Base-by-base conservation (phyloP, 2,888 invertebrate genomes). In the Epiblema foenella region DNA sequence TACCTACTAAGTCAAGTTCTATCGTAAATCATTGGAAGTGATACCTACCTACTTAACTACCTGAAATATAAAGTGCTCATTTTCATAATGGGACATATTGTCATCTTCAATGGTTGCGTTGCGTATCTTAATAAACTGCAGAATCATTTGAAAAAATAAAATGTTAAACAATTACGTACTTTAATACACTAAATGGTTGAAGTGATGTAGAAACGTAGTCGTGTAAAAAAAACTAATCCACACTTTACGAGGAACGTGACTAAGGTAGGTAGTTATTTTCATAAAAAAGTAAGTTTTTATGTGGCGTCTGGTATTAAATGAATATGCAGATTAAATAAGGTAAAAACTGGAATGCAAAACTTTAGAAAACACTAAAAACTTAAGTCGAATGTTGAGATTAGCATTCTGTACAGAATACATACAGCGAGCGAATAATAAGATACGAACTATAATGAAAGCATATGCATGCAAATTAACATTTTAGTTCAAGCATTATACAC, bases 301-400 rank as follows among this genome's bases (percentile, higher is more conserved):
- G 11, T 51, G 18, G 9, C 2, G 11, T 51, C 17, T 51, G 18
- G 11, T 18, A 11, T 11, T 17, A 51, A 51, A n/a, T 60, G 24
- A 60, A 51, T 63, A 63, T 63, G 52, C 51, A 63, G 12, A 52
- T 63, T 29, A 24, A 17, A 63, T 63, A 63, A 56, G 2, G 15
- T 46, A 17, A 20, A 29, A 29, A 56, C 56, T 24, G 8, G 15
- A n/a, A 29, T 29, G 52, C 37, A 63, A 63, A 63, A 63, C 63
- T 51, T 37, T 51, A 11, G n/a, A 15, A 15, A 29, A 56, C 24
- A 51, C 15, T 63, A n/a, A 10, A 52, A 52, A 42, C 42, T 11
- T 8, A 20, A 42, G 24, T 24, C 20, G 12, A 7, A 59, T 20
- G 8, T 39, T 12, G 12, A 33, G 8, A 56, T 63, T 63, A 63